Conservation (phyloP, 2,888 invertebrate species). For the Gymnosoma rotundatum region DNA sequence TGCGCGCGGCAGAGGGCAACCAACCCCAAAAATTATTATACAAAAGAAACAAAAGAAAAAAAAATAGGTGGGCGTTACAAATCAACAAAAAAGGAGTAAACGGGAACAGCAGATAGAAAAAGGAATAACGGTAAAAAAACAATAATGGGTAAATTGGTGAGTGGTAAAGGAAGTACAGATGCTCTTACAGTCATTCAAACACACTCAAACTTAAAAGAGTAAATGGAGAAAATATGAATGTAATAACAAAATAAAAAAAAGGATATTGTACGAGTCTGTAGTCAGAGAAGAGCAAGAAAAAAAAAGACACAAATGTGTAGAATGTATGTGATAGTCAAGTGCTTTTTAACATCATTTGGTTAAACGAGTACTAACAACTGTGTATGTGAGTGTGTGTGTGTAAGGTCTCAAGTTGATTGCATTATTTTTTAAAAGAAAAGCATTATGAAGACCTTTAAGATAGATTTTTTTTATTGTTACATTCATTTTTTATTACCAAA, state of each 20-base stretch:
- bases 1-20: conserved; percentile 69
- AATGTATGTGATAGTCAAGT: background rate
- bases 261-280: conserved; percentile 42
- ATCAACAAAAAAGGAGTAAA: conserved; percentile 2
- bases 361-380: background rate
- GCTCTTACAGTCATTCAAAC: background rate
- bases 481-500: conserved; percentile 48
- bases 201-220: conserved; percentile 10
- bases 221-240: conserved; percentile 54
- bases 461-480: conserved; percentile 55
- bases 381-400: conserved; percentile 3
- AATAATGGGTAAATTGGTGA: conserved; percentile 65
- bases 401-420: conserved; percentile 67
- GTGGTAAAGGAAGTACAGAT: conserved; percentile 10
- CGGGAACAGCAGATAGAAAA: conserved; percentile 15
- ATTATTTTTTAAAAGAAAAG: conserved; percentile 67
- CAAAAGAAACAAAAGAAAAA: conserved; percentile 43
- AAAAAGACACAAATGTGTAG: background rate
- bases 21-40: conserved; percentile 46
- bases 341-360: background rate
- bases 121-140: conserved; percentile 49
- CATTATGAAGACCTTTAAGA: conserved; percentile 62
- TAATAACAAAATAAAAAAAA: conserved; percentile 52
- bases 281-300: conserved; percentile 1
- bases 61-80: conserved; percentile 79